Base-by-base conservation (phyloP, 2,113 vertebrate genomes). In the Pungitius pungitius region DNA sequence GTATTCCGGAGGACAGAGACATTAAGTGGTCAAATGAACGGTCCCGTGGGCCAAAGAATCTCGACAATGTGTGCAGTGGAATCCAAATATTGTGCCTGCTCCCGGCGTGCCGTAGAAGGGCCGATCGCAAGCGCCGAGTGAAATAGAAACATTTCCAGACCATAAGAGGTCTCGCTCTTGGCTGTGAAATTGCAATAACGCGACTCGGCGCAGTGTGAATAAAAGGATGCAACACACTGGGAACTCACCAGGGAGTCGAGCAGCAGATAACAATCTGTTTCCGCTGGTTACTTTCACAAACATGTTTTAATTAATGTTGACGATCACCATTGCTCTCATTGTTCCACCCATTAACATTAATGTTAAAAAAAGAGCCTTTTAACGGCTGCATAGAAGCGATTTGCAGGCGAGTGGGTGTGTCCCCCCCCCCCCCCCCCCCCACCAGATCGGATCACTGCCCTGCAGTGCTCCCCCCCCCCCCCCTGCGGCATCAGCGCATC, bases 61-160 rank as follows among this genome's bases (percentile, higher is more conserved):
- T 37, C 1, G 4, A n/a, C 39, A 40, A 11, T 35, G n/a, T 76
- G 33, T 61, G 26, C 11, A 30, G 60, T 55, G 56, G 27, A 69
- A 51, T 62, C 26, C 24, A 67, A 71, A 37, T 57, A 63, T 54
- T 62, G n/a, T 8, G 45, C 45, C 11, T 20, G 17, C 26, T 49
- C 17, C 63, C 47, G 22, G 63, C 27, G n/a, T 62, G 33, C 79
- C 65, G 12, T 55, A 78, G 40, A 83, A 72, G 77, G 73, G 7
- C 51, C 58, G 37, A 52, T 63, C 9, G 43, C 52, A 17, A 27
- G 24, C 59, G 58, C 64, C 70, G 77, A 78, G 75, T 71, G 40
- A 82, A 81, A 73, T 18, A 69, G 42, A 85, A 56, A 83, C 61
- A 58, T 86, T 88, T 85, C 73, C 80, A 86, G 83, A 81, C 80